These are phyloP conservation scores for Pyralis farinalis DNA, from an alignment of 2,888 invertebrate genomes.

Conservation along the genomic window DNA sequence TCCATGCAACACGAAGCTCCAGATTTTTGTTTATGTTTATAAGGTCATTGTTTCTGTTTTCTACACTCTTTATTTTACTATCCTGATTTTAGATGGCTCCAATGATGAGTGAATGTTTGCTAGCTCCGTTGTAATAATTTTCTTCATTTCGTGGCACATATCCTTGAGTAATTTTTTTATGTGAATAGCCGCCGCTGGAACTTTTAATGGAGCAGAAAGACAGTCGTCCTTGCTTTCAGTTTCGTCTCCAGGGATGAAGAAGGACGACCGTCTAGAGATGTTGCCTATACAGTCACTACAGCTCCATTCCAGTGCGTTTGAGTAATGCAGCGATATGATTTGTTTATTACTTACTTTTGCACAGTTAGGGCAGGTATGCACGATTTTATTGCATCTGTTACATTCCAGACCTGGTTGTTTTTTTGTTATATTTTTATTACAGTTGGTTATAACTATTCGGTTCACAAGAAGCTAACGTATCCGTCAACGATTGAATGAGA, in stretches of 20 bases:
- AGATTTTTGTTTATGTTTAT: neutral
- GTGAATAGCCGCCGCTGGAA: neutral
- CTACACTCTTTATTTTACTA: slow-evolving; percentile 15
- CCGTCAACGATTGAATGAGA: neutral
- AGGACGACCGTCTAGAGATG: slow-evolving; percentile 14
- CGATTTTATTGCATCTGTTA: slow-evolving; percentile 18
- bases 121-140: slow-evolving; percentile 12
- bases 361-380: slow-evolving; percentile 17
- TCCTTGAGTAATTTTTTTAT: neutral
- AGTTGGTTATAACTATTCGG: slow-evolving; percentile 1
- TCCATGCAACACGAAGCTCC: slow-evolving; percentile 6
- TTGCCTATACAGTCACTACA: slow-evolving; percentile 13
- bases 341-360: slow-evolving; percentile 19
- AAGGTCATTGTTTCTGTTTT: slow-evolving; percentile 3
- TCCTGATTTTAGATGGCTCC: slow-evolving; percentile 19
- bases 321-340: slow-evolving; percentile 15
- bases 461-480: neutral
- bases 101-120: slow-evolving; percentile 5
- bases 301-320: slow-evolving; percentile 20
- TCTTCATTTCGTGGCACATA: slow-evolving; percentile 12
- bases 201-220: neutral
- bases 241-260: slow-evolving; percentile 13
- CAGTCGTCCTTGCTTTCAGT: slow-evolving; percentile 13
- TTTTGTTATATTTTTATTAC: slow-evolving; percentile 19
- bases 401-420: slow-evolving; percentile 16